phyloP scores from a whole-genome alignment of 1,140 invertebrate species.

The Trichonephila clavata region DNA sequence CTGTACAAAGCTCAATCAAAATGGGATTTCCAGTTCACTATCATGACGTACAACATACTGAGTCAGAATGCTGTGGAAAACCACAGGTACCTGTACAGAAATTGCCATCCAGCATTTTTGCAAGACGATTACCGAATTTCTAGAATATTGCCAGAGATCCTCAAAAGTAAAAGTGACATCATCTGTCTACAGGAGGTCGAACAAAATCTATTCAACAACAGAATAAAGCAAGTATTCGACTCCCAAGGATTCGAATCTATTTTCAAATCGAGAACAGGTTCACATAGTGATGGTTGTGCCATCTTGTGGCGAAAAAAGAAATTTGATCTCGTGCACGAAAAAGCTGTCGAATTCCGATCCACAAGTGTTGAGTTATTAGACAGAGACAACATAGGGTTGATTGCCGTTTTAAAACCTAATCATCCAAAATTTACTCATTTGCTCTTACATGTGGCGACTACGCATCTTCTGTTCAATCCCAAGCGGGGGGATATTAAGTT shows the following conservation, averaged over 20 bases:
- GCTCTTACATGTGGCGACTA: conserved; percentile 91
- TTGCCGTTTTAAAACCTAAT: conserved; percentile 86
- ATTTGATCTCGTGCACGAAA: conserved; percentile 85
- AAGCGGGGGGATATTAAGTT: conserved; percentile 92
- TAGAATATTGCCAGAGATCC: conserved; percentile 83
- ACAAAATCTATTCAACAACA: conserved; percentile 86
- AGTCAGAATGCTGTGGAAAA: conserved; percentile 90
- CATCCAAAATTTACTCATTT: conserved; percentile 80
- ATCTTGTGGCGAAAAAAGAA: conserved; percentile 87
- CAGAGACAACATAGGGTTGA: conserved; percentile 92
- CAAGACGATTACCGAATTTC: conserved; percentile 87
- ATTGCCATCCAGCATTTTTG: conserved; percentile 84
- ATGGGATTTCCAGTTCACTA: conserved; percentile 79
- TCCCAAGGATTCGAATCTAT: conserved; percentile 78
- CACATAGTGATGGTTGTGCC: conserved; percentile 90
- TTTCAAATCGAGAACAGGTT: conserved; percentile 88
- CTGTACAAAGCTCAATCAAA: neutral
- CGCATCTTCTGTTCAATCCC: conserved; percentile 97
- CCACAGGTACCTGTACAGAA: conserved; percentile 88
- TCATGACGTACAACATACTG: conserved; percentile 93
- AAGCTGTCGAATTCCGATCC: conserved; percentile 84
- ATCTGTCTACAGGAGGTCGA: conserved; percentile 89
- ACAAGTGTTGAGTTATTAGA: conserved; percentile 85
- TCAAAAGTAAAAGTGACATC: conserved; percentile 77
- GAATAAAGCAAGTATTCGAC: conserved; percentile 79